Evolutionary conservation across 1,140 invertebrate genomes (phyloP).

Genomic region (Drosophila navojoa): DNA sequence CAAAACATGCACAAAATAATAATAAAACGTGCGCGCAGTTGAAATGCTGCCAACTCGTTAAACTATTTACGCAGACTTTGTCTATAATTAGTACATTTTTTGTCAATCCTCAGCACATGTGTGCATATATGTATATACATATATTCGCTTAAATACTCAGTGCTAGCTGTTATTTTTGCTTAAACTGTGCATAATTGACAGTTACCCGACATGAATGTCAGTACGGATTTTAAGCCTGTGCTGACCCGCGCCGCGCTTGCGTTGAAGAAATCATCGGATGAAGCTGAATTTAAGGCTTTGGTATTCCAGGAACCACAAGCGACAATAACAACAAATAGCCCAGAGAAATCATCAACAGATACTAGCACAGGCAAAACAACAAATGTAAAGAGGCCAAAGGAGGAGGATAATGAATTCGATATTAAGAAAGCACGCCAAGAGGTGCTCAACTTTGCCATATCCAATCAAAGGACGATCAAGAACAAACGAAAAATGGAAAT

Average conservation of each 20-base stretch:
- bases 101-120: slow-evolving; percentile 6
- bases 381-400: neutral
- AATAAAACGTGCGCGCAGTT: slow-evolving; percentile 35
- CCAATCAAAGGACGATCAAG: slow-evolving; percentile 85
- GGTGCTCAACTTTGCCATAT: slow-evolving; percentile 87
- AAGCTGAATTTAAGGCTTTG: slow-evolving; percentile 47
- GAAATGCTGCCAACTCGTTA: slow-evolving; percentile 31
- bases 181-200: neutral
- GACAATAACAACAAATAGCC: slow-evolving; percentile 4
- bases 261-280: slow-evolving; percentile 41
- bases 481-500: slow-evolving; percentile 86
- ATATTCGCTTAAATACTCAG: neutral
- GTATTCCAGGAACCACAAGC: slow-evolving; percentile 62
- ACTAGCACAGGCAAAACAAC: neutral
- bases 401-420: slow-evolving; percentile 80
- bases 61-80: neutral
- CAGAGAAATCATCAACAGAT: neutral
- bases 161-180: neutral
- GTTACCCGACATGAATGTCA: slow-evolving; percentile 49
- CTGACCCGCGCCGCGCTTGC: slow-evolving; percentile 69
- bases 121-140: slow-evolving; percentile 7
- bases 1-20: neutral
- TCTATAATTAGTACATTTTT: slow-evolving; percentile 28
- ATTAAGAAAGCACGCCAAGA: slow-evolving; percentile 87
- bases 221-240: slow-evolving; percentile 69